These are phyloP conservation scores for Aphis gossypii DNA, from an alignment of 1,140 invertebrate genomes.

Conservation along the genomic window DNA sequence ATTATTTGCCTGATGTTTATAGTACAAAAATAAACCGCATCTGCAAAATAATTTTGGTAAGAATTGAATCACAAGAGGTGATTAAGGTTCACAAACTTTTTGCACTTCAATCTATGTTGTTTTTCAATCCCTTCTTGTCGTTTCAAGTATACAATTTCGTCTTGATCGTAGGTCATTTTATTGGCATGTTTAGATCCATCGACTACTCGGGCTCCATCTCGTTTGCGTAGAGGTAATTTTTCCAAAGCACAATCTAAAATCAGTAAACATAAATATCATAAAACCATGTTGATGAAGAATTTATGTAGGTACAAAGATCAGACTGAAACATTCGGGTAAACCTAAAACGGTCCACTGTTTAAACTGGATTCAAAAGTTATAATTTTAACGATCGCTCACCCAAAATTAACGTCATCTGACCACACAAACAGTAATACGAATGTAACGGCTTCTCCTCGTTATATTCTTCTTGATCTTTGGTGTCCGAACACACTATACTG, in stretches of 20 bases:
- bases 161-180: slow-evolving; percentile 89
- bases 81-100: slow-evolving; percentile 69
- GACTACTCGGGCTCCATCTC: slow-evolving; percentile 92
- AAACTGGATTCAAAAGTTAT: neutral
- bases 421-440: slow-evolving; percentile 97
- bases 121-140: slow-evolving; percentile 86
- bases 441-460: slow-evolving; percentile 94
- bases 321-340: neutral
- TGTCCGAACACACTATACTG: slow-evolving; percentile 95
- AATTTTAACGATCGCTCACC: slow-evolving; percentile 66
- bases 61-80: neutral
- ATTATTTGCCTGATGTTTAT: slow-evolving; percentile 82
- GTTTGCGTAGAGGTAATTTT: slow-evolving; percentile 87
- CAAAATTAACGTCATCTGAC: slow-evolving; percentile 93
- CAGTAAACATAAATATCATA: slow-evolving; percentile 59
- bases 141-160: slow-evolving; percentile 86
- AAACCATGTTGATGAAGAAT: neutral
- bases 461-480: slow-evolving; percentile 96
- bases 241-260: slow-evolving; percentile 87
- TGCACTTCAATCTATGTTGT: slow-evolving; percentile 89
- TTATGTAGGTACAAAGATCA: neutral
- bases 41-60: slow-evolving; percentile 64
- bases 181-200: slow-evolving; percentile 95
- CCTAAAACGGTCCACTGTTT: too few relatives aligned
- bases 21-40: slow-evolving; percentile 92